Evolutionary conservation across 2,888 invertebrate genomes (phyloP), one percentile per base, ranked within the genome.

Genomic region (Calephelis perditalis): DNA sequence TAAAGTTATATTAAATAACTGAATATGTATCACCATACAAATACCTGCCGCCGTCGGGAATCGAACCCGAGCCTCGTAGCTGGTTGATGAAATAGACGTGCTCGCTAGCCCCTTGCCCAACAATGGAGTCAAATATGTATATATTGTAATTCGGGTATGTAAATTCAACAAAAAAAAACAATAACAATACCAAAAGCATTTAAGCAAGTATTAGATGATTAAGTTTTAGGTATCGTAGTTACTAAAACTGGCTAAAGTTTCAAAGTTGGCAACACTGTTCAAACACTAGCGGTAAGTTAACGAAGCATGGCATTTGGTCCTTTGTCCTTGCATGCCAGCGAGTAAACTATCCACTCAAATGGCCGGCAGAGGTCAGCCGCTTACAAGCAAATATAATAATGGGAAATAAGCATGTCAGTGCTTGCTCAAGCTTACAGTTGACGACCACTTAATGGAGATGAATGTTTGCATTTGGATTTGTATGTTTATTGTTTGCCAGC

Each of bases 311-410:
- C 52, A 10, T 52, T 49, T 35, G 11, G 35, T n/a, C 52, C 52
- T 35, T n/a, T 36, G 52, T 36, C 52, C 36, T 26, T 36, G 52
- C 36, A 52, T 35, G 35, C 11, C 36, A 52, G 11, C 36, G 35
- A 36, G 35, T 35, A 36, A 52, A 35, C 52, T 52, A 52, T 52
- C 35, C 52, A 36, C 52, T 40, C 40, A 40, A 40, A 45, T n/a
- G 52, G 52, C 35, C 36, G 36, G 11, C 52, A 52, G 52, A 52
- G 52, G 7, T 52, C 52, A 35, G 7, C 36, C 52, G 52, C 52
- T 52, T 52, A 10, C 52, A 35, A 15, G 36, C 52, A 52, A 52
- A 52, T 52, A 52, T 52, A 52, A 52, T 52, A 52, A 52, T 52
- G 35, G 52, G 11, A 52, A 52, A 10, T 10, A 26, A 36, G 52